phyloP scores from a whole-genome alignment of 2,888 invertebrate genomes.

The Callinectes sapidus region DNA sequence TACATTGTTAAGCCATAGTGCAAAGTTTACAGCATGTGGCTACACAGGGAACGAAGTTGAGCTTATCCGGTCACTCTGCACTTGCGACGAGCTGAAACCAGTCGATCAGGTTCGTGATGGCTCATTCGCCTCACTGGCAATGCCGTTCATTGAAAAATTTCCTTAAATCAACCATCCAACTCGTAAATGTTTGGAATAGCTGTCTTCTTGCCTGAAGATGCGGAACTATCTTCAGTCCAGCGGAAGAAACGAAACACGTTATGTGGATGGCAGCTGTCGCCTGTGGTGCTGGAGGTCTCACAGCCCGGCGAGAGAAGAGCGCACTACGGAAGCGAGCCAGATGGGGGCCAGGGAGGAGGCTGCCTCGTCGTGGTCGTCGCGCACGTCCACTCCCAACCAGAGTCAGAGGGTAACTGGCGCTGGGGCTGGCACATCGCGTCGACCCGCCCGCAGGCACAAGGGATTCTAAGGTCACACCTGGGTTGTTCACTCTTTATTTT shows the following conservation, averaged over 20 bases:
- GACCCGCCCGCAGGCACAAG: slow-evolving; percentile 22
- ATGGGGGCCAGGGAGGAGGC: slow-evolving; percentile 31
- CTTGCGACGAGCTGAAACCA: not conserved
- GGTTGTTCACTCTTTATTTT: slow-evolving; percentile 35
- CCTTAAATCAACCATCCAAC: not conserved
- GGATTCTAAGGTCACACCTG: slow-evolving; percentile 22
- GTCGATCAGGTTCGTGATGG: not conserved
- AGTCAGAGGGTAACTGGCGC: slow-evolving; percentile 36
- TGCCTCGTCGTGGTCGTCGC: slow-evolving; percentile 18
- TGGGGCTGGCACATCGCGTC: slow-evolving; percentile 29
- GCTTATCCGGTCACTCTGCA: slow-evolving; percentile 11
- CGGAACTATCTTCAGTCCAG: not conserved
- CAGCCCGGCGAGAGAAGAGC: not conserved
- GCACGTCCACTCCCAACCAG: slow-evolving; percentile 34
- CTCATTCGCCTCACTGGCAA: not conserved
- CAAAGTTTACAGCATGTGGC: slow-evolving; percentile 8
- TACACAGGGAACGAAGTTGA: slow-evolving; percentile 6
- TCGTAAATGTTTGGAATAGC: not conserved
- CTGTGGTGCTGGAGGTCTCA: not conserved
- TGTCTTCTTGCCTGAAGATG: not conserved
- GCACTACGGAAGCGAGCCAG: not conserved
- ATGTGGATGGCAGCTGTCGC: not conserved
- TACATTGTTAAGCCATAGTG: slow-evolving; percentile 35
- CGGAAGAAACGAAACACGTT: not conserved
- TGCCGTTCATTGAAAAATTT: not conserved